Conservation (phyloP, 2,797 vertebrate genomes). For the Apogon hyalosoma region DNA sequence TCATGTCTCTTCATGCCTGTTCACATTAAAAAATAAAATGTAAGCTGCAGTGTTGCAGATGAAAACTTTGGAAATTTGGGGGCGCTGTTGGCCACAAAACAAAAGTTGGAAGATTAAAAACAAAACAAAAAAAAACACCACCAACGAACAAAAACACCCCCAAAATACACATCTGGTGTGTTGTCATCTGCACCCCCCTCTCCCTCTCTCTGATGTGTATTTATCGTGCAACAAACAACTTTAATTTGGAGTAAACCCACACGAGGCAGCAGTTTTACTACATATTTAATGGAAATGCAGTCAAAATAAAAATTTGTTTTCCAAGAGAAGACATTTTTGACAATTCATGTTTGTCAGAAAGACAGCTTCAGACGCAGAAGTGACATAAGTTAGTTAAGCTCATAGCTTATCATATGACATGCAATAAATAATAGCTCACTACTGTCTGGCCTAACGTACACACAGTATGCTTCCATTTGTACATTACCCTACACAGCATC, state of each 20-base stretch:
- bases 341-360: conserved; percentile 54
- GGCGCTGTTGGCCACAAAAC: conserved; percentile 15
- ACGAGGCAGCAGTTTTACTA: conserved; percentile 55
- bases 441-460: conserved; percentile 63
- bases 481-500: conserved; percentile 68
- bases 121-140: too few relatives aligned
- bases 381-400: conserved; percentile 78
- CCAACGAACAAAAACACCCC: not conserved
- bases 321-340: conserved; percentile 69
- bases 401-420: conserved; percentile 76
- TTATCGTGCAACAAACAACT: not conserved
- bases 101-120: too few relatives aligned
- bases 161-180: too few relatives aligned
- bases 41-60: not conserved
- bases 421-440: conserved; percentile 82
- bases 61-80: not conserved
- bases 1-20: too few relatives aligned
- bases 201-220: not conserved
- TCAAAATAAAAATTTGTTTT: conserved; percentile 78
- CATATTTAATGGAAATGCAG: conserved; percentile 86
- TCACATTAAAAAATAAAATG: not conserved
- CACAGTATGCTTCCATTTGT: conserved; percentile 51
- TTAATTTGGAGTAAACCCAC: not conserved
- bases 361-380: conserved; percentile 59
- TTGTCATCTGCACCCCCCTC: not conserved